Base-by-base conservation (phyloP, 2,888 invertebrate genomes). In the Ischnus inquisitorius region DNA sequence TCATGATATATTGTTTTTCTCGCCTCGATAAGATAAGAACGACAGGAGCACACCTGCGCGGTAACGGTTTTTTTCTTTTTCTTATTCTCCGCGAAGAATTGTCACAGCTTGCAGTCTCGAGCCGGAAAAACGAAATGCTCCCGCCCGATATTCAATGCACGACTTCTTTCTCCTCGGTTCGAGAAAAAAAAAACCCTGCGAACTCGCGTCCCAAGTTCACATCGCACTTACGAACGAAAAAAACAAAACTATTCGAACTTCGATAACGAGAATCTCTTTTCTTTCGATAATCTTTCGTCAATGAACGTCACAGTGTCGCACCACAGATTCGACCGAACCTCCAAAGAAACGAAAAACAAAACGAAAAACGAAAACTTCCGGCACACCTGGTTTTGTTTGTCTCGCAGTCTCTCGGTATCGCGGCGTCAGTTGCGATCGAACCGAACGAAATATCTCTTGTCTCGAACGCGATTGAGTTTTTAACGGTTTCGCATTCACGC, bases 1-100 rank as follows among this genome's bases (percentile, higher is more conserved):
- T 62, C 67, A 78, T 82, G 1, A 54, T 82, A 43, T n/a, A 48
- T 68, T 22, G 43, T 14, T 22, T 41, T 14, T 14, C 5, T 19
- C 22, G 19, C 19, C 25, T 46, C 22, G 57, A 25, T 19, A 46
- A 28, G 25, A 48, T 16, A 43, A 43, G 19, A 25, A 60, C 22
- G 25, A 67, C 12, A 5, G 4, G 43, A 46, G 12, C 8, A 46
- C 14, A 19, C 5, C 22, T 19, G 25, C 34, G n/a, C 14, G n/a
- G 5, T 19, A n/a, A 43, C 8, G 12, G 3, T 3, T 22, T 12
- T 41, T n/a, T 43, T 39, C n/a, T 19, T n/a, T 16, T 22, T 22
- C 10, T 25, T 41, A 8, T 16, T 41, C 28, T 14, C n/a, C 57
- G 14, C 12, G 25, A 5, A 14, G 3, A 57, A 57, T 4, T 1